Conservation (phyloP, 2,113 vertebrate species). For the Astur gentilis region DNA sequence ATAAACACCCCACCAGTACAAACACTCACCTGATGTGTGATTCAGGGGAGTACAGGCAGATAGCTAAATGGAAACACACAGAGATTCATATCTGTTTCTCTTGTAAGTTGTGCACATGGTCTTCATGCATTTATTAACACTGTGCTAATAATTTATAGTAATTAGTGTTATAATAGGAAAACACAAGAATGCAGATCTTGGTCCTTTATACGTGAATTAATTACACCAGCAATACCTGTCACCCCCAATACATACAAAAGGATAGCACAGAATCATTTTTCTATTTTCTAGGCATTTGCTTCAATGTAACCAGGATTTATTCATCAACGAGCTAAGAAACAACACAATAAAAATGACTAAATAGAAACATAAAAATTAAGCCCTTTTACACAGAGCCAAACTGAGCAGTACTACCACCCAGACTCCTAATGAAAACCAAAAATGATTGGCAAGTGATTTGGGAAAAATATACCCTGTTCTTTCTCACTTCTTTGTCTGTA, state of each 20-base stretch:
- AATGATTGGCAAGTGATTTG: neutral
- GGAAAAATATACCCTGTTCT: neutral
- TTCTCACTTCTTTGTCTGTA: neutral
- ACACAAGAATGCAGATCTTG: constrained; percentile 14
- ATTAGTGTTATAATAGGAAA: constrained; percentile 49
- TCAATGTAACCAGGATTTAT: constrained; percentile 43
- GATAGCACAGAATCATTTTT: constrained; percentile 4
- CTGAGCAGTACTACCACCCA: neutral
- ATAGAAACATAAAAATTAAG: constrained; percentile 58
- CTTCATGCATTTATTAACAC: constrained; percentile 18
- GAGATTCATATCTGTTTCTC: neutral
- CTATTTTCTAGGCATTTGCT: constrained; percentile 44
- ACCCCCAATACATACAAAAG: constrained; percentile 27
- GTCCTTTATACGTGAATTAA: constrained; percentile 48
- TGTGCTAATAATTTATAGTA: constrained; percentile 33
- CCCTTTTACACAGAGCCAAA: neutral
- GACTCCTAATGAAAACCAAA: constrained; percentile 36
- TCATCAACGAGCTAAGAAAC: constrained; percentile 28
- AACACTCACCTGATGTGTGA: neutral
- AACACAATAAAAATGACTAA: constrained; percentile 56
- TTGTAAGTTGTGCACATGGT: neutral
- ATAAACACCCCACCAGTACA: neutral
- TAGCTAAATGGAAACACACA: neutral
- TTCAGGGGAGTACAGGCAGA: neutral
- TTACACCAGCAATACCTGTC: constrained; percentile 47